These are phyloP conservation scores for Myxocyprinus asiaticus DNA, from an alignment of 2,113 vertebrate genomes.

Conservation along the genomic window DNA sequence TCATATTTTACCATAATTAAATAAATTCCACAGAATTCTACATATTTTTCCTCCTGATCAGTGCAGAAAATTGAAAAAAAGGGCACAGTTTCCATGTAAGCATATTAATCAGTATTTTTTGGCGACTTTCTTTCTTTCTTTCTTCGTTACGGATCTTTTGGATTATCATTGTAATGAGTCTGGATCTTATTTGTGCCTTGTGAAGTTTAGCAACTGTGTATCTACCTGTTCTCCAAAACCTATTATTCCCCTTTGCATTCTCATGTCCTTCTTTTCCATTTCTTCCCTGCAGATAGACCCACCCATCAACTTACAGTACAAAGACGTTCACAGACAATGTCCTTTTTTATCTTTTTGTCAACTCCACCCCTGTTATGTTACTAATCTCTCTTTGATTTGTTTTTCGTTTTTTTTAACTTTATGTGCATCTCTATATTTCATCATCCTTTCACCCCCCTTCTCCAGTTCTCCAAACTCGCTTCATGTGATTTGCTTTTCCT, in stretches of 20 bases:
- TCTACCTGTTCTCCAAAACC: not conserved
- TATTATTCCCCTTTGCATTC: slow-evolving; percentile 29
- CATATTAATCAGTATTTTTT: not conserved
- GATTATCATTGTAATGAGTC: not conserved
- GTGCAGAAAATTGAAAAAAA: not conserved
- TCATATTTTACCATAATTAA: slow-evolving; percentile 18
- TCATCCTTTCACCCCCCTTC: slow-evolving; percentile 1
- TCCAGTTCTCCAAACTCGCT: not conserved
- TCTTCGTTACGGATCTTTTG: slow-evolving; percentile 14
- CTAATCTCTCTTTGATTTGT: slow-evolving; percentile 14
- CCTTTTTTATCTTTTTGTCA: not conserved
- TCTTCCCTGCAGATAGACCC: slow-evolving; percentile 9
- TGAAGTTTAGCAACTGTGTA: not conserved
- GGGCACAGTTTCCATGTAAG: not conserved
- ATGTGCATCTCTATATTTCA: not conserved
- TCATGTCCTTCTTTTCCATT: slow-evolving; percentile 22
- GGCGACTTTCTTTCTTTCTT: not conserved
- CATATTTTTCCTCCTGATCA: not conserved
- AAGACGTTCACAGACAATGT: slow-evolving; percentile 14
- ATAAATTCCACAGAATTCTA: not conserved
- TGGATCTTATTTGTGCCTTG: slow-evolving; percentile 24
- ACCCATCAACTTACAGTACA: slow-evolving; percentile 2
- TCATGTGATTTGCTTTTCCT: not conserved
- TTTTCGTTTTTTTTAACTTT: not conserved
- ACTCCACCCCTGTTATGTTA: slow-evolving; percentile 26